Base-by-base conservation (phyloP, 2,797 vertebrate species). In the Somateria mollissima region DNA sequence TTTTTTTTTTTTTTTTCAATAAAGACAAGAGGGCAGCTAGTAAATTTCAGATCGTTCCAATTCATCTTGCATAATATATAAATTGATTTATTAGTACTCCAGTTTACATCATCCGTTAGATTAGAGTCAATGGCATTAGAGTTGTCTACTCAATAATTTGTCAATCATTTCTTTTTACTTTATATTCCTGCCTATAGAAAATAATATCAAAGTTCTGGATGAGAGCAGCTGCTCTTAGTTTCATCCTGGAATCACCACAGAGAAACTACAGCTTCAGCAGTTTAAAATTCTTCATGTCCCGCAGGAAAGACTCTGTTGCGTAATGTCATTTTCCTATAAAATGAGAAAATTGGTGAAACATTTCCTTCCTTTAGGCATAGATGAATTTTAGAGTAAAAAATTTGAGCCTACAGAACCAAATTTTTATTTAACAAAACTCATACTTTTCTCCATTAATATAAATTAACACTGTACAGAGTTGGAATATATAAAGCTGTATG, bases 381-480 rank as follows among this genome's bases (percentile, higher is more conserved):
- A 11, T 70, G 16, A 87, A 87, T 80, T 67, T 74, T 73, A 87
- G 19, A 82, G 8, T 61, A 56, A 87, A 83, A 84, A 67, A 4
- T 25, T 10, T 84, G 54, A 78, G 49, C 47, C 58, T 53, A 92
- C 25, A 71, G 39, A 77, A 78, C 3, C 4, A 76, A 75, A 20
- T 60, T 89, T 90, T 87, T 85, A 56, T 74, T 79, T 91, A 93
- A 66, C 22, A 79, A n/a, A 84, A 86, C 30, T 72, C n/a, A 49
- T 49, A 45, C 34, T 90, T 84, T 32, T 37, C 91, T 75, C 60
- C 57, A 89, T 87, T 86, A 92, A 91, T 91, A 87, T 49, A 94
- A 94, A 88, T 84, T 93, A 93, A 78, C 17, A 24, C 36, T 57
- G 30, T 62, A 34, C n/a, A 87, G 27, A 84, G 39, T 8, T 64